A percentile compares a stretch with the other conserved stretches of the same genome.
phyloP scores from a whole-genome alignment of 1,140 invertebrate species.

The Pogonomyrmex californicus region DNA sequence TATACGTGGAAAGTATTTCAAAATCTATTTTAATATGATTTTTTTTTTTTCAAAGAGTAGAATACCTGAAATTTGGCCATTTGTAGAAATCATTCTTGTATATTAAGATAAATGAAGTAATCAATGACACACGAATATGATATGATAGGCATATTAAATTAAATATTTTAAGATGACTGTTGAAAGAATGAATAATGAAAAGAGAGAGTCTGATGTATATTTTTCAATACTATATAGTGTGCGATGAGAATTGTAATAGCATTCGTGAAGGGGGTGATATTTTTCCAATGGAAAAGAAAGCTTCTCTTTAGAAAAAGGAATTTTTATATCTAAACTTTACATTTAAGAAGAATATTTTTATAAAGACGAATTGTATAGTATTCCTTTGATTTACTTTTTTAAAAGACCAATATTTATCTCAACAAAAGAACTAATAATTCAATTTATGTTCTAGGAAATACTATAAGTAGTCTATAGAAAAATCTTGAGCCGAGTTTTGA shows the following conservation, averaged over 20 bases:
- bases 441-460: no score
- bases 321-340: slow-evolving; percentile 2
- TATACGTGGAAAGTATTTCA: neutral
- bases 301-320: neutral
- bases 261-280: slow-evolving; percentile 1
- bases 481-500: no score
- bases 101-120: slow-evolving; percentile 61
- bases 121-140: slow-evolving; percentile 22
- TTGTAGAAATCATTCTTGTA: slow-evolving; percentile 31
- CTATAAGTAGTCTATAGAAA: no score
- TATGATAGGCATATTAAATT: slow-evolving; percentile 29
- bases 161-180: slow-evolving; percentile 40
- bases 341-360: neutral
- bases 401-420: no score
- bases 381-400: no score
- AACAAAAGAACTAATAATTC: no score
- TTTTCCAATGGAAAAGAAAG: neutral
- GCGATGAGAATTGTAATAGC: slow-evolving; percentile 36
- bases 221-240: slow-evolving; percentile 42
- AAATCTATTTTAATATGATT: neutral
- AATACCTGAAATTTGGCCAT: slow-evolving; percentile 20
- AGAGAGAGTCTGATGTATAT: slow-evolving; percentile 41
- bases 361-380: neutral
- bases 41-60: neutral
- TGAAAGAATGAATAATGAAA: slow-evolving; percentile 17